Evolutionary conservation across 2,797 vertebrate genomes (phyloP).

Genomic region (Centroberyx gerrardi): DNA sequence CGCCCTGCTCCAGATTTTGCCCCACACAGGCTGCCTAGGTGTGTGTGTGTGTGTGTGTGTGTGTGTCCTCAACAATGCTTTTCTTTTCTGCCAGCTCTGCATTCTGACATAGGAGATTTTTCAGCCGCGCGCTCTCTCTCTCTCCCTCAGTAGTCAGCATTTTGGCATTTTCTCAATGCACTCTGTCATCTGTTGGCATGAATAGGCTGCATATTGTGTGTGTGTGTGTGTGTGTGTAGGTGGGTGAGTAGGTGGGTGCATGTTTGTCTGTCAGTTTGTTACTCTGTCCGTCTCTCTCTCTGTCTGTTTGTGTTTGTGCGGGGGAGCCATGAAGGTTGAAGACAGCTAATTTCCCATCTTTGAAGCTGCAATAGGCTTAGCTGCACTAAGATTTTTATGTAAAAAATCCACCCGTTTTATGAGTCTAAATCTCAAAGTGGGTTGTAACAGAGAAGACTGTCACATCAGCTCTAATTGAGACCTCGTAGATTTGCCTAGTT

Average conservation of each 20-base stretch:
- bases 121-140: conserved; percentile 69
- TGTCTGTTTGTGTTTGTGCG: conserved; percentile 58
- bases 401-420: neutral
- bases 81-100: conserved; percentile 80
- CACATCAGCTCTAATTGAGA: no score
- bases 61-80: conserved; percentile 71
- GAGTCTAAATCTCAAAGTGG: no score
- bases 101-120: conserved; percentile 81
- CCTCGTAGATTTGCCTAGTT: no score
- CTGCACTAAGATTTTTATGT: conserved; percentile 21
- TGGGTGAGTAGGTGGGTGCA: conserved; percentile 20
- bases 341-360: conserved; percentile 57
- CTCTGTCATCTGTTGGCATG: conserved; percentile 78
- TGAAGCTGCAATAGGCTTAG: conserved; percentile 1
- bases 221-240: conserved; percentile 21
- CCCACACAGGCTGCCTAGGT: conserved; percentile 65
- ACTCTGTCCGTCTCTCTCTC: conserved; percentile 22
- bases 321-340: conserved; percentile 54
- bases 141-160: conserved; percentile 80
- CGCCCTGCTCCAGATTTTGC: conserved; percentile 65
- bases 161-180: conserved; percentile 81
- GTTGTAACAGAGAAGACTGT: no score
- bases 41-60: conserved; percentile 31
- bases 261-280: conserved; percentile 50
- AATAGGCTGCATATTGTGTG: conserved; percentile 71